Evolutionary conservation across 2,113 vertebrate species (phyloP), one percentile per base, ranked within the genome.

Genomic region (Bufo bufo): DNA sequence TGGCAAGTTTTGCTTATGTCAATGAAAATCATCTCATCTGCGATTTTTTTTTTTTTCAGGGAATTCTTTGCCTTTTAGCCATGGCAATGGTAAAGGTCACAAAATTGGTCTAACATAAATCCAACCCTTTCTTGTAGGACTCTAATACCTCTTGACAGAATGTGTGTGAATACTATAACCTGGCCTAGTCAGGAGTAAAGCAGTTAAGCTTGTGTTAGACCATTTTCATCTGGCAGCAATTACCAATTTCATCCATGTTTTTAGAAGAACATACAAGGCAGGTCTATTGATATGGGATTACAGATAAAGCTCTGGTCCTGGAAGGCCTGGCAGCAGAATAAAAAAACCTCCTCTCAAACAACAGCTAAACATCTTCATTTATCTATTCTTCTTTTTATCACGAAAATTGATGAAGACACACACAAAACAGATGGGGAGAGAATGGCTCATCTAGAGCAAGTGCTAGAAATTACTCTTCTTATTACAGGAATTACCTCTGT

Each of bases 401-500:
- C 43, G 10, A 43, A 77, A 88, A 88, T 88, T 88, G 80, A 59
- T 61, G 23, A 88, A 88, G 80, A 88, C 80, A 7, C 77, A 87
- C 23, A 87, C 59, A 87, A 87, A 88, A 83, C 54, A 83, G 43
- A 20, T 43, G 54, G 80, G 49, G 20, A 88, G 77, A 88, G 17
- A 14, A 66, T 69, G 47, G 47, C 81, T 81, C 77, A 80, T 56
- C 47, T 52, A 58, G 58, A 87, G 52, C 77, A 69, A 87, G 59
- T 43, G 61, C 54, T 77, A 88, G 71, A 77, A 84, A 84, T 88
- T 77, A 84, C 72, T 87, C 85, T 71, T 79, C 85, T 80, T 49
- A 88, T 88, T 88, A 88, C 82, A 88, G n/a, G 82, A 77, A 88
- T 94, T 92, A 95, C 93, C 90, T 95, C 92, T 7, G 94, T 85